Evolutionary conservation across 2,113 vertebrate genomes (phyloP), one percentile per base, ranked within the genome.

Genomic region (Chinchilla lanigera): DNA sequence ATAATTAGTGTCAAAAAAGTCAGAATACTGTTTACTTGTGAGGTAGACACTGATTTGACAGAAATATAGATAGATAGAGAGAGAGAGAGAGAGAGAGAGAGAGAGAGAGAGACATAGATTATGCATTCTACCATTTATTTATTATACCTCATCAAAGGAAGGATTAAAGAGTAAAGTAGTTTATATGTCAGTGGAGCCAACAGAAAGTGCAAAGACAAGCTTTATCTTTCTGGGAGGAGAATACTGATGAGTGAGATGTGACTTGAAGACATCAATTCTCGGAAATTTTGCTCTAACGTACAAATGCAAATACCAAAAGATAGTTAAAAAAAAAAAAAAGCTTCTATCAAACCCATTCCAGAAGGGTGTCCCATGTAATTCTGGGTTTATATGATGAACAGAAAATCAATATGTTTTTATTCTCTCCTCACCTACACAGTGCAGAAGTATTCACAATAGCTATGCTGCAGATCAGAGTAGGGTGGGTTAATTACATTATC

Each of bases 351-450:
- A 73, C 4, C 5, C n/a, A 41, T 30, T 4, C 14, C 83, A 67
- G 50, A 91, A 71, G 16, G 12, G 54, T 60, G 10, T 24, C 35
- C 71, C 92, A 33, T 9, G 26, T 1, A 38, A 50, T 88, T 58
- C 63, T 44, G 9, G 33, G 1, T 95, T 30, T 30, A 20, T 35
- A 50, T 9, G 4, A 2, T 69, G 30, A 82, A 50, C 41, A 52
- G 33, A 75, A 84, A 77, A 52, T 8, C 60, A 80, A 44, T 80
- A 26, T 3, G 7, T 12, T 10, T 22, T 11, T 17, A 8, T 47
- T 4, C 7, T n/a, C 8, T 3, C 5, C 2, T 78, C 8, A 67
- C 3, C 22, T 4, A 47, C 1, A 7, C 0, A 84, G 56, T 30
- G 22, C 20, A 71, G 16, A 78, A 33, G 17, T 4, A 44, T 7